These are phyloP conservation scores for Cantharis nigra DNA, from an alignment of 2,888 invertebrate species.

Conservation along the genomic window DNA sequence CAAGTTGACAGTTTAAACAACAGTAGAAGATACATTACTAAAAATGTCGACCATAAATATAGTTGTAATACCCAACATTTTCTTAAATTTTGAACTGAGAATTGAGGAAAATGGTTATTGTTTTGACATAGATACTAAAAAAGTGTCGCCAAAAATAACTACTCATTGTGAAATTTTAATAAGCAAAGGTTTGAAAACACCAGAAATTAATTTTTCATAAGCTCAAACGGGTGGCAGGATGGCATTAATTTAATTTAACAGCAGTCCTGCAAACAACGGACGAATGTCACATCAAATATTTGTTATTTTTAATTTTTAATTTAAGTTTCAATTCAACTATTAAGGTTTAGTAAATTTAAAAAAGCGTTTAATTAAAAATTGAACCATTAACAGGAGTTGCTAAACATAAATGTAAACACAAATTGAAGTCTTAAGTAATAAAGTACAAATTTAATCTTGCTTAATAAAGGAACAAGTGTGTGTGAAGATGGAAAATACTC, in stretches of 20 bases:
- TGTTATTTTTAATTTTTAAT: not conserved
- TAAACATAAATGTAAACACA: not conserved
- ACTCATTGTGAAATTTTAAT: not conserved
- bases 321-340: not conserved
- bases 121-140: not conserved
- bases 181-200: not conserved
- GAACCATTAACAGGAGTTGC: not conserved
- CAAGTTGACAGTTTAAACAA: not conserved
- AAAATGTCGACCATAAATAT: not conserved
- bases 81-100: not conserved
- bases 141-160: not conserved
- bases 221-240: not conserved
- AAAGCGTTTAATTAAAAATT: not conserved
- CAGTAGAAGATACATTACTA: not conserved
- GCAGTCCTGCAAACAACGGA: not conserved
- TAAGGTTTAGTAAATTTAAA: not conserved
- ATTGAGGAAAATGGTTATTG: not conserved
- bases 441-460: not conserved
- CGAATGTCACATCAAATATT: not conserved
- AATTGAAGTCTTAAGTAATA: not conserved
- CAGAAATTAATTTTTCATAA: not conserved
- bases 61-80: not conserved
- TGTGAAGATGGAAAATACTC: not conserved
- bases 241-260: not conserved
- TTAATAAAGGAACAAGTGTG: not conserved